These are phyloP conservation scores for Lemur catta DNA, from an alignment of 2,797 vertebrate species.

Conservation along the genomic window DNA sequence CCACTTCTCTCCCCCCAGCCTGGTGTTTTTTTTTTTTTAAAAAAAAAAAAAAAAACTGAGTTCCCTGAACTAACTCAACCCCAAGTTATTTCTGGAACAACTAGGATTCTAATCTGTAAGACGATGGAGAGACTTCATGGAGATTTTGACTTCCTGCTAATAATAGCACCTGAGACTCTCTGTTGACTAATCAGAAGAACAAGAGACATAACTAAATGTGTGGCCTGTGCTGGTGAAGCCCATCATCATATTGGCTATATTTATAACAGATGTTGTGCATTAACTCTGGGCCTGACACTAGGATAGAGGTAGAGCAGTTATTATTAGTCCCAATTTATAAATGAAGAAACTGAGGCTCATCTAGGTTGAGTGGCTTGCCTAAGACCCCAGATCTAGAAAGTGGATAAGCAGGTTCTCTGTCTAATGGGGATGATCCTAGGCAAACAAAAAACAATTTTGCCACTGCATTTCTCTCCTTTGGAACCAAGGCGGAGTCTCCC, in stretches of 20 bases:
- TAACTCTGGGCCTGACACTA: background rate
- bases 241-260: background rate
- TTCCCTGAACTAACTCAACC: background rate
- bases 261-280: background rate
- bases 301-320: background rate
- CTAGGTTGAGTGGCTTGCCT: background rate
- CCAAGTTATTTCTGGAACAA: background rate
- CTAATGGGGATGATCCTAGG: background rate
- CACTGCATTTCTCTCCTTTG: background rate
- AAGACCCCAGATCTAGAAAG: background rate
- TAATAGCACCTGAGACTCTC: background rate
- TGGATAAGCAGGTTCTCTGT: background rate
- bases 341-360: background rate
- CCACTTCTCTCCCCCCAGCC: background rate
- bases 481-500: background rate
- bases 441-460: conserved; percentile 9
- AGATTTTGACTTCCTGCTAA: background rate
- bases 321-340: background rate
- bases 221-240: background rate
- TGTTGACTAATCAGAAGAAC: background rate
- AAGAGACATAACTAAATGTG: background rate
- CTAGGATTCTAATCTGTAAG: background rate
- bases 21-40: background rate
- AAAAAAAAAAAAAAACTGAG: background rate
- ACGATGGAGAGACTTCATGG: background rate